phyloP scores from a whole-genome alignment of 53 echinoderm and acorn worm species.

The Temnopleurus reevesii region DNA sequence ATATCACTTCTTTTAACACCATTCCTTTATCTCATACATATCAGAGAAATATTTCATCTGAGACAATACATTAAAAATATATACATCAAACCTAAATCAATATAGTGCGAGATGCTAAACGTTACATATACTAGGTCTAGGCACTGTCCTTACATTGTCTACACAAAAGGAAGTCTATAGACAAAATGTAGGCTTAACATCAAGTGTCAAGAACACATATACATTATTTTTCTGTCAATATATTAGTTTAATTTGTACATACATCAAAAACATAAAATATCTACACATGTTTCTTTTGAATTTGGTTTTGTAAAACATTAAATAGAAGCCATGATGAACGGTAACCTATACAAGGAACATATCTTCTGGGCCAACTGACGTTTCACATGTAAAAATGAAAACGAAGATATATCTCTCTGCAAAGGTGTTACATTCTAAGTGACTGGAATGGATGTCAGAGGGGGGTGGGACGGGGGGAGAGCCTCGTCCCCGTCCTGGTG shows the following conservation, averaged over 20 bases:
- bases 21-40: neutral
- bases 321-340: slow-evolving; percentile 30
- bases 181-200: slow-evolving; percentile 2
- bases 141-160: slow-evolving; percentile 8
- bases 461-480: slow-evolving; percentile 72
- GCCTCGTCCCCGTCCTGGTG: slow-evolving; percentile 71
- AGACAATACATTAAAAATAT: slow-evolving; percentile 13
- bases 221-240: slow-evolving; percentile 39
- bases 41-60: slow-evolving; percentile 8
- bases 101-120: neutral
- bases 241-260: slow-evolving; percentile 51
- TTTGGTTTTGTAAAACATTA: slow-evolving; percentile 35
- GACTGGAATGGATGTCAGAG: slow-evolving; percentile 83
- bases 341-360: slow-evolving; percentile 12
- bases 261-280: slow-evolving; percentile 47
- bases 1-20: neutral
- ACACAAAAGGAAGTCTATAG: neutral
- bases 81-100: slow-evolving; percentile 31
- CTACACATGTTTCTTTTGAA: slow-evolving; percentile 18
- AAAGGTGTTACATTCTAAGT: slow-evolving; percentile 50
- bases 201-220: slow-evolving; percentile 22
- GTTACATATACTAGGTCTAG: slow-evolving; percentile 31
- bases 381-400: neutral
- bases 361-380: slow-evolving; percentile 43
- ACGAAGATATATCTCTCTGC: neutral